Evolutionary conservation across 2,888 invertebrate species (phyloP).

Genomic region (Theodoxus fluviatilis): DNA sequence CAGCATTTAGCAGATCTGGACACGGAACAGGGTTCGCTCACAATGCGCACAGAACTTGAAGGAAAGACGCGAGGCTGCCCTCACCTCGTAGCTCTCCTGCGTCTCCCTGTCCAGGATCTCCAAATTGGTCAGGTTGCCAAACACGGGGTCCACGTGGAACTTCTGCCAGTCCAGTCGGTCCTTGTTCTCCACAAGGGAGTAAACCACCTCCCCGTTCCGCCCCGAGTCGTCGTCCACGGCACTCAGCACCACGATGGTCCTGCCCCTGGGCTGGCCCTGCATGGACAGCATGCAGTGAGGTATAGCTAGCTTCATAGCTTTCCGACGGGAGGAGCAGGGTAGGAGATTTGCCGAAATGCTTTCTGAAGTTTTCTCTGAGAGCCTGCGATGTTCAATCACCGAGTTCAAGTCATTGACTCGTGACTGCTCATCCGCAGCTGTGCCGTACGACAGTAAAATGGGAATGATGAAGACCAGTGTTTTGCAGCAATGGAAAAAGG

Average conservation of each 20-base stretch:
- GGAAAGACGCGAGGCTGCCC: not conserved
- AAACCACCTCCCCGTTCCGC: constrained; percentile 86
- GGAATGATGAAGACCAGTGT: no score
- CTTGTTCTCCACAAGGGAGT: constrained; percentile 72
- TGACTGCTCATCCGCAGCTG: no score
- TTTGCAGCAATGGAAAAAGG: no score
- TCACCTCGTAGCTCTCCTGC: constrained; percentile 77
- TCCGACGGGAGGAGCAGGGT: no score
- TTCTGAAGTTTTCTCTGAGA: no score
- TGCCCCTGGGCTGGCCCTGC: constrained; percentile 49
- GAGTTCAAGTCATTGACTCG: no score
- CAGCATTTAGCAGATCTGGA: no score
- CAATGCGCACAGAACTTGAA: not conserved
- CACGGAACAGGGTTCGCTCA: not conserved
- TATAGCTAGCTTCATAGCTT: no score
- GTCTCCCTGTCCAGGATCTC: constrained; percentile 78
- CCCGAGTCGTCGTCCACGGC: constrained; percentile 85
- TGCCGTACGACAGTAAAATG: no score
- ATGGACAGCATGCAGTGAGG: not conserved
- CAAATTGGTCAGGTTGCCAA: constrained; percentile 78
- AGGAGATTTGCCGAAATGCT: no score
- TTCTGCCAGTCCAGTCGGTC: constrained; percentile 74
- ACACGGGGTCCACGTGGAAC: constrained; percentile 80
- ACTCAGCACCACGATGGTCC: constrained; percentile 69
- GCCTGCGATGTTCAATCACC: no score